Base-by-base conservation (phyloP, 2,888 invertebrate genomes). In the Limenitis camilla region DNA sequence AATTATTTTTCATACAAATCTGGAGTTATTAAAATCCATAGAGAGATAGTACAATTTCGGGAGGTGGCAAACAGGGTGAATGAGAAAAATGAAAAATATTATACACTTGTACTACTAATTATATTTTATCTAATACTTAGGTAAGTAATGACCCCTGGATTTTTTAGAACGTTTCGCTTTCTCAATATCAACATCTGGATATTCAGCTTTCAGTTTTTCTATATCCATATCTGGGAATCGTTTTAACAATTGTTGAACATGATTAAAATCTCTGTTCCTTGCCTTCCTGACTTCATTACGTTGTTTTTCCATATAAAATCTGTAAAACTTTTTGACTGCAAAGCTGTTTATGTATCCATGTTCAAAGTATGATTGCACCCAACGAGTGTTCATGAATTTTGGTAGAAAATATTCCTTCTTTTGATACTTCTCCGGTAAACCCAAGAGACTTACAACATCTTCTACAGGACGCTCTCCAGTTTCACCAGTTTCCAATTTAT, bases 401-500 rank as follows among this genome's bases (percentile, higher is more conserved):
- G 95, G 95, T 53, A 94, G 72, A 1, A 72, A 61, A 71, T 94
- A 88, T 68, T 95, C 93, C 30, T 76, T 71, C 62, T 89, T 87
- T 61, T 88, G 72, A 67, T 91, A 89, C 55, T 83, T 87, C 54
- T 85, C 89, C 48, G 75, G 84, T 46, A 92, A 73, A 60, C 94
- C 95, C 59, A 95, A 78, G 10, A 85, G 66, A 72, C 88, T 92
- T 1, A 83, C 68, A 11, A 88, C 89, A 56, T 91, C 68, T 68
- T 89, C 88, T 1, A 88, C 87, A 3, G 94, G 93, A 38, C 94
- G 87, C 75, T 96, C 96, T 4, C 96, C 96, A 53, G 90, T 91
- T 70, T 92, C 91, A 0, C 97, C 97, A 5, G 95, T 96, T 88
- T 99, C 99, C 48, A 99, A 82, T 61, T 92, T 73, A 75, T 94